Evolutionary conservation across 2,113 vertebrate genomes (phyloP).

Genomic region (Rhea pennata): DNA sequence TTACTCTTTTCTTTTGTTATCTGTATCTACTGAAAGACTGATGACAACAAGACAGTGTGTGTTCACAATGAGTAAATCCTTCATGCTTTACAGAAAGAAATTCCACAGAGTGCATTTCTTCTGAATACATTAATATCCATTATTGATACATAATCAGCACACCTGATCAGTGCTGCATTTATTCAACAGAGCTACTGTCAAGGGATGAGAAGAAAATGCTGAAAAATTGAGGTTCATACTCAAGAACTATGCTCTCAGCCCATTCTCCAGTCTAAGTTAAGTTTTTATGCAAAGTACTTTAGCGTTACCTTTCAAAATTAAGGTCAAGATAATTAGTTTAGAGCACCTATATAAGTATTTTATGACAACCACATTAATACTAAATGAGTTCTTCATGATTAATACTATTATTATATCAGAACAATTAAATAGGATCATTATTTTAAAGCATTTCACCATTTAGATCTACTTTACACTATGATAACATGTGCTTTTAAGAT

Average conservation of each 20-base stretch:
- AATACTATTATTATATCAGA: neutral
- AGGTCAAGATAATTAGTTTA: neutral
- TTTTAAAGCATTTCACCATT: neutral
- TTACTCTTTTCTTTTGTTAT: neutral
- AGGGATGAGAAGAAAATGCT: neutral
- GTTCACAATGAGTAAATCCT: neutral
- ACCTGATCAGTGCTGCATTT: neutral
- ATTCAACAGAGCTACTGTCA: neutral
- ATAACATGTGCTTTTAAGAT: neutral
- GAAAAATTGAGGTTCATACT: neutral
- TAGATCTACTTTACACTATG: neutral
- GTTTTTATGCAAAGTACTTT: neutral
- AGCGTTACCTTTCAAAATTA: neutral
- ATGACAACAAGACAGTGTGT: neutral
- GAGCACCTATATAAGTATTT: neutral
- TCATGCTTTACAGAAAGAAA: neutral
- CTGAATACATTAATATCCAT: neutral
- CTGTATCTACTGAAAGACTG: neutral
- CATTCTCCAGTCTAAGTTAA: neutral
- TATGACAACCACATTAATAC: neutral
- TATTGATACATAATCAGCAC: neutral
- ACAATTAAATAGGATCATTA: neutral
- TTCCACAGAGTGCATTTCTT: neutral
- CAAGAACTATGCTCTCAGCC: neutral
- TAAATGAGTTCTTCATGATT: neutral